Percentiles rank a stretch among this genome's conserved stretches.
Conservation (phyloP, 2,797 vertebrate species). For the Cirrhinus molitorella region DNA sequence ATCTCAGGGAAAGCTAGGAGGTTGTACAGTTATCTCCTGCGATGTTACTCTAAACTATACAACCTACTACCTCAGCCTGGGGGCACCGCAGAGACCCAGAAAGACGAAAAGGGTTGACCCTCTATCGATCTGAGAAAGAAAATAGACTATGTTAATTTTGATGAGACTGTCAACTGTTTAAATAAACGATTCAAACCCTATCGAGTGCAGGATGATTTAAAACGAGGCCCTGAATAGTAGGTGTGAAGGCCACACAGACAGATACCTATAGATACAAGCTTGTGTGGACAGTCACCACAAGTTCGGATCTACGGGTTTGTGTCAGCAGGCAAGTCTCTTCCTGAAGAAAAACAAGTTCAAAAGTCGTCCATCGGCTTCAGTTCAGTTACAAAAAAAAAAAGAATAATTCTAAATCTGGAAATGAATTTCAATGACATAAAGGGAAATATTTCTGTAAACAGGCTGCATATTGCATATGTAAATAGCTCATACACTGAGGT, state of each 20-base stretch:
- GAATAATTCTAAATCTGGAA: constrained; percentile 21
- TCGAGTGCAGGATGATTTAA: constrained; percentile 17
- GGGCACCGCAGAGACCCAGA: constrained; percentile 77
- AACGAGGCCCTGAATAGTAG: constrained; percentile 53
- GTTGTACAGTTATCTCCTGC: constrained; percentile 97
- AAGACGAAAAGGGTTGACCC: background rate
- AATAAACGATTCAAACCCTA: background rate
- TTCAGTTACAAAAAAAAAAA: too few relatives aligned
- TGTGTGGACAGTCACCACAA: constrained; percentile 95
- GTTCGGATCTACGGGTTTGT: constrained; percentile 99
- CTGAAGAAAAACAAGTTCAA: constrained; percentile 40
- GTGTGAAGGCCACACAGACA: constrained; percentile 87
- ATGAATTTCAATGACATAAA: constrained; percentile 15
- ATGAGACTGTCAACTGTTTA: background rate
- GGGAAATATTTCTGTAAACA: background rate
- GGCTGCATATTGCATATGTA: constrained; percentile 10
- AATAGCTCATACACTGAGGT: constrained; percentile 32
- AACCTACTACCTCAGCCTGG: constrained; percentile 99
- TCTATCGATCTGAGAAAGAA: background rate
- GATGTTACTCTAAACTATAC: constrained; percentile 97
- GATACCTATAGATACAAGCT: constrained; percentile 99
- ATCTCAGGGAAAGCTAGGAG: constrained; percentile 98
- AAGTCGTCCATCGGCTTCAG: constrained; percentile 17
- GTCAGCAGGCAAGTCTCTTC: constrained; percentile 83
- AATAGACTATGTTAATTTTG: background rate